These are phyloP conservation scores for Nylanderia fulva DNA, from an alignment of 1,140 invertebrate species.

Conservation along the genomic window DNA sequence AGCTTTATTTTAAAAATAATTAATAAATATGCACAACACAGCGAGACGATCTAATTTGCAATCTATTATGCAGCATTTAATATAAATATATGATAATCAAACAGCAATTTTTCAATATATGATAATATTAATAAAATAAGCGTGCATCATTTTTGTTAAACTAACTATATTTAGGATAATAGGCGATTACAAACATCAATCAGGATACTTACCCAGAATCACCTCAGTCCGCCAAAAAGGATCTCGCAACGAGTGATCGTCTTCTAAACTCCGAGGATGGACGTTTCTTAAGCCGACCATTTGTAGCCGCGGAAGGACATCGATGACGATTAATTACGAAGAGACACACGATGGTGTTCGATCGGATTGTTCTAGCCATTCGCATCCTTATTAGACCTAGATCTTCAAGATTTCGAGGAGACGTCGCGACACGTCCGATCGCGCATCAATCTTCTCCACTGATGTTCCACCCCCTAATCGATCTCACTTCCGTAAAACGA, in stretches of 20 bases:
- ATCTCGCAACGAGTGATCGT: neutral
- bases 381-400: conserved; percentile 3
- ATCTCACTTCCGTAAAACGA: neutral
- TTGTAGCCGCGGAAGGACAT: neutral
- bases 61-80: neutral
- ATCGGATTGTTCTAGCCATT: neutral
- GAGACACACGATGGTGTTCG: neutral
- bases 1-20: neutral
- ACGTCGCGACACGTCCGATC: neutral
- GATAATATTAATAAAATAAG: neutral
- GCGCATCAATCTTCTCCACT: conserved; percentile 4
- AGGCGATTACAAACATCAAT: neutral
- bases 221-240: neutral
- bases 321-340: neutral
- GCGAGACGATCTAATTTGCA: neutral
- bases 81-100: neutral
- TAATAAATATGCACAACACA: neutral
- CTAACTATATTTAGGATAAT: neutral
- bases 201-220: neutral
- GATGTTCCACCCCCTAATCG: neutral
- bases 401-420: neutral
- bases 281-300: conserved; percentile 15
- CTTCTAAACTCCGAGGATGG: neutral
- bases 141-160: neutral
- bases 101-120: neutral